Conservation (phyloP, 2,888 invertebrate species). For the Marronus borbonicus region DNA sequence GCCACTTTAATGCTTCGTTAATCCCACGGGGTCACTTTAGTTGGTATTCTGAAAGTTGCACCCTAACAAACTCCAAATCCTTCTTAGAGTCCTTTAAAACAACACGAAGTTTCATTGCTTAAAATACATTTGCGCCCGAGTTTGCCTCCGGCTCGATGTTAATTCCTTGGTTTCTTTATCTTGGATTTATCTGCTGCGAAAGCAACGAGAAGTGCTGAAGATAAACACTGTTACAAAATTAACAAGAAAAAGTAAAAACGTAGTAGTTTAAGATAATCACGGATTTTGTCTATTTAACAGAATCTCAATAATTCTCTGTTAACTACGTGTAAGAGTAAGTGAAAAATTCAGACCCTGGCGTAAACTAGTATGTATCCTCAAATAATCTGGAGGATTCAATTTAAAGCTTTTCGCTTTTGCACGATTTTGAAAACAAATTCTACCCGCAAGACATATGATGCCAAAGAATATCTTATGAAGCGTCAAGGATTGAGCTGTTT, state of each 20-base stretch:
- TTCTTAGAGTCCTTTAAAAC: constrained; percentile 50
- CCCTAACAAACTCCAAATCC: constrained; percentile 49
- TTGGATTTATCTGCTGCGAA: neutral
- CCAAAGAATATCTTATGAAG: no score
- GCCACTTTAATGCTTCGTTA: constrained; percentile 49
- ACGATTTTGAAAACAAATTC: no score
- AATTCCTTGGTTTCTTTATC: constrained; percentile 13
- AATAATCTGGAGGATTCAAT: no score
- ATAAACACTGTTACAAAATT: constrained; percentile 11
- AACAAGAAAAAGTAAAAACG: neutral
- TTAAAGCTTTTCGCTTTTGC: no score
- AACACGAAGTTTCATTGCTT: constrained; percentile 49
- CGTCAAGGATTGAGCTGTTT: no score
- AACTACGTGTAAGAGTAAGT: no score
- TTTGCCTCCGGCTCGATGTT: constrained; percentile 17
- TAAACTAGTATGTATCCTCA: no score
- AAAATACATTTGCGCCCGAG: constrained; percentile 28
- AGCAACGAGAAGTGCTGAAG: neutral
- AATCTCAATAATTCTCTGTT: no score
- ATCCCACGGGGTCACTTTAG: constrained; percentile 47
- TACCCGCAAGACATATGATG: no score
- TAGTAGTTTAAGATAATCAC: neutral
- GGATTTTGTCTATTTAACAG: no score
- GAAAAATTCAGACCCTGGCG: no score
- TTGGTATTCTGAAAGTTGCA: constrained; percentile 49